Conservation (phyloP, 2,797 vertebrate species). For the Sebastes iracundus region DNA sequence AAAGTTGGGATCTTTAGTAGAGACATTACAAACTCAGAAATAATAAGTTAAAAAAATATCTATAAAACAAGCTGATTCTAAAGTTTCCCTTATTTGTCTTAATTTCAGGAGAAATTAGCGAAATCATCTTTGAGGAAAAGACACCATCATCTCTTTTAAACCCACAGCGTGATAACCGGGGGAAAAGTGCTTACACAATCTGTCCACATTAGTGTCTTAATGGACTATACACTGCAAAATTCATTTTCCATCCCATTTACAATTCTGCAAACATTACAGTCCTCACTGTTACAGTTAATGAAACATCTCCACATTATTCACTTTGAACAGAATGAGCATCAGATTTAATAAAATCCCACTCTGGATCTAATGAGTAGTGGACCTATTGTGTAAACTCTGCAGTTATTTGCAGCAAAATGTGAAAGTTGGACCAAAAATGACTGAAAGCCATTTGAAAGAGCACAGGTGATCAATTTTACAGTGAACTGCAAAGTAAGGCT, state of each 20-base stretch:
- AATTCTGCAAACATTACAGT: slow-evolving; percentile 12
- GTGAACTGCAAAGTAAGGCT: not conserved
- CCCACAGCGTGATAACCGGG: not conserved
- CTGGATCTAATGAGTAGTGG: not conserved
- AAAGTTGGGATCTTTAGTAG: not conserved
- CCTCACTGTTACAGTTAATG: not conserved
- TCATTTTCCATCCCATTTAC: slow-evolving; percentile 32
- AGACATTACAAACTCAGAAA: not conserved
- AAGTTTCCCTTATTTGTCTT: not conserved
- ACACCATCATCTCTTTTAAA: not conserved
- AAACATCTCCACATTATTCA: not conserved
- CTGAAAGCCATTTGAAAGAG: not conserved
- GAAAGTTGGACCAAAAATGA: not conserved
- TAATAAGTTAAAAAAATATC: not conserved
- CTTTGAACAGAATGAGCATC: not conserved
- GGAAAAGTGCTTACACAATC: slow-evolving; percentile 17
- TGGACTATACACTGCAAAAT: slow-evolving; percentile 6
- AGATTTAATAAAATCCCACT: not conserved
- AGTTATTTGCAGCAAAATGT: slow-evolving; percentile 1
- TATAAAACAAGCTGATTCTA: not conserved
- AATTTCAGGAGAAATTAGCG: not conserved
- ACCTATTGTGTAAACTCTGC: not conserved
- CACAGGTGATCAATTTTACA: not conserved
- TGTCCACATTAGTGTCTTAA: slow-evolving; percentile 18
- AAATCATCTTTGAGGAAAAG: not conserved